Base-by-base conservation (phyloP, 2,888 invertebrate species). In the Caenorhabditis macrosperma region DNA sequence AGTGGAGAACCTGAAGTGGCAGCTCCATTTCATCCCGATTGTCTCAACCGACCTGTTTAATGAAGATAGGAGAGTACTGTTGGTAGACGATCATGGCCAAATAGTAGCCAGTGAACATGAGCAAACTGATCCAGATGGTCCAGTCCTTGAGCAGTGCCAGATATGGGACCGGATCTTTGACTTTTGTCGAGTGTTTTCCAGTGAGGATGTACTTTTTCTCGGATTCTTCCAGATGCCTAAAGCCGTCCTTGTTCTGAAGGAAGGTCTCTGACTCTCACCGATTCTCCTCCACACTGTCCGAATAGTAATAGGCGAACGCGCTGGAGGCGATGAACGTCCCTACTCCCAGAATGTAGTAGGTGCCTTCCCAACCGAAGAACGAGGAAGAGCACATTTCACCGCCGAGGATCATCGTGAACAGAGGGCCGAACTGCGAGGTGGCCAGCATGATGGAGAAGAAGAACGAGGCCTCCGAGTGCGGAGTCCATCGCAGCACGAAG, bases 21-120 rank as follows among this genome's bases (percentile, higher is more conserved):
- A 22, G 15, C 2, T 46, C 60, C 35, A 52, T 3, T 33, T 15
- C 15, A 2, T 54, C 30, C 17, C 17, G 17, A 30, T 6, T 2
- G 15, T n/a, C 17, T 26, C 12, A 26, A 4, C 26, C 26, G 12
- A 59, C 83, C 59, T 84, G 82, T 75, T 79, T 82, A 54, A 84
- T 84, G 66, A 84, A 84, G 22, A 77, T 84, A 0, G 84, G 84
- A 38, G 78, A 78, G 66, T 84, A 84, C 57, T 77, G 80, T 66
- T 84, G 84, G 69, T 84, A 84, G 22, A 81, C 72, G 50, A 84
- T 84, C 84, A 84, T 84, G 1, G 82, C 84, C 28, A 82, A 28
- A 35, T 84, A 84, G 54, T 84, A 84, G 2, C 82, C 84, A 28
- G 63, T 74, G 52, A 84, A 84, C 69, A 84, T 80, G 7, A 84